Evolutionary conservation across 2,113 vertebrate species (phyloP).

Genomic region (Heterocephalus glaber): DNA sequence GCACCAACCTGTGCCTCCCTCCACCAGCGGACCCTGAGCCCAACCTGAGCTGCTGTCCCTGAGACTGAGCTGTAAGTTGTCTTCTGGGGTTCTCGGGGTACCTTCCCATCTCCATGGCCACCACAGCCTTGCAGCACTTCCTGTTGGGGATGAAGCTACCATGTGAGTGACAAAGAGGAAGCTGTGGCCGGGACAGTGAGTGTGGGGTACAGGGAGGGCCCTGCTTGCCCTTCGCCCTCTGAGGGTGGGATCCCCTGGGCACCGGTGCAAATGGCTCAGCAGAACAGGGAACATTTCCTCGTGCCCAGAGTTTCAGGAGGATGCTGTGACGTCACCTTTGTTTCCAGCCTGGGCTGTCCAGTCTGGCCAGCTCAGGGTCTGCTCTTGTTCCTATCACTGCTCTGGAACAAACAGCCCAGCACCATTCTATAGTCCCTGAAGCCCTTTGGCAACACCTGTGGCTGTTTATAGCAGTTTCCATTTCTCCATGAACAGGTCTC

Average conservation of each 20-base stretch:
- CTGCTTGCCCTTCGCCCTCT: not conserved
- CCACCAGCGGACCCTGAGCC: rapidly evolving
- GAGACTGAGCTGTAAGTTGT: rapidly evolving
- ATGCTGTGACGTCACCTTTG: rapidly evolving
- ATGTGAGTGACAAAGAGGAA: conserved; percentile 51
- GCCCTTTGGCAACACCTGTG: not conserved
- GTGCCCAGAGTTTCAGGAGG: not conserved
- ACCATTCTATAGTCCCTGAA: not conserved
- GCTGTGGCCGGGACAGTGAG: not conserved
- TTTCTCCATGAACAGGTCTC: not conserved
- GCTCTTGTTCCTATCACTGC: not conserved
- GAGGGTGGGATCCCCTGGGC: not conserved
- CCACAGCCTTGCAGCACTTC: conserved; percentile 5
- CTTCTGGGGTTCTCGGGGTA: rapidly evolving
- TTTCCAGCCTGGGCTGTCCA: rapidly evolving
- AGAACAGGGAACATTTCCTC: not conserved
- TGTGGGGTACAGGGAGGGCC: not conserved
- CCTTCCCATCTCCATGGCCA: not conserved
- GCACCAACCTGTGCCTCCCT: not conserved
- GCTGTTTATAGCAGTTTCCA: not conserved
- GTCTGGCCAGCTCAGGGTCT: not conserved
- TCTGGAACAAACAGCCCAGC: not conserved
- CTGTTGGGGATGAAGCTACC: not conserved
- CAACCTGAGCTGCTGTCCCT: not conserved
- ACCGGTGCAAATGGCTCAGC: not conserved